Evolutionary conservation across 2,888 invertebrate genomes (phyloP).

Genomic region (Drosophila mettleri): DNA sequence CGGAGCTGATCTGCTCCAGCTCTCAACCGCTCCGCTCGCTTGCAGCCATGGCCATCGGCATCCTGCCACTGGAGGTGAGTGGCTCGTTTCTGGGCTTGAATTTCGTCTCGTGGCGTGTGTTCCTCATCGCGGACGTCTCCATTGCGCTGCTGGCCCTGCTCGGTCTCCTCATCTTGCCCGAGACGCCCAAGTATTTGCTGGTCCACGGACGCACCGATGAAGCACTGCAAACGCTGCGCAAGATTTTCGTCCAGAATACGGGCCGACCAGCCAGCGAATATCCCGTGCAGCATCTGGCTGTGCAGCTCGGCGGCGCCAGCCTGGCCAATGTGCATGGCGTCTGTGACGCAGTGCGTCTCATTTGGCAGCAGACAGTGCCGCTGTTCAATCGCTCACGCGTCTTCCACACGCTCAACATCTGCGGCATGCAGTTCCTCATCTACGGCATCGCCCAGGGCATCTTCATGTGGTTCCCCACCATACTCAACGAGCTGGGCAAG

Average conservation of each 20-base stretch:
- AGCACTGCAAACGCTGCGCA: conserved; percentile 87
- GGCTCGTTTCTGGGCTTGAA: conserved; percentile 86
- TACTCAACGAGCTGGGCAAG: conserved; percentile 78
- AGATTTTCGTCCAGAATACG: conserved; percentile 87
- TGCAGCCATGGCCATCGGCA: conserved; percentile 89
- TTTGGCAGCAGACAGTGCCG: conserved; percentile 83
- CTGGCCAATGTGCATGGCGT: conserved; percentile 73
- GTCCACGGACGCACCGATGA: conserved; percentile 87
- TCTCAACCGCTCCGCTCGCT: background rate
- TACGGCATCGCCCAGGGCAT: conserved; percentile 82
- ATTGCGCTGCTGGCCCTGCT: conserved; percentile 88
- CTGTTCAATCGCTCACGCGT: conserved; percentile 75
- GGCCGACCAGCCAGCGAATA: conserved; percentile 84
- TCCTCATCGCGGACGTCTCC: conserved; percentile 88
- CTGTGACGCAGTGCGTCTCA: conserved; percentile 74
- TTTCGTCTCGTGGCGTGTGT: conserved; percentile 91
- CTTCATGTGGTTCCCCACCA: conserved; percentile 84
- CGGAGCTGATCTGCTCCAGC: background rate
- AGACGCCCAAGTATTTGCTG: conserved; percentile 92
- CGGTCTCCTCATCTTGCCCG: conserved; percentile 88
- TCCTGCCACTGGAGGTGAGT: conserved; percentile 87
- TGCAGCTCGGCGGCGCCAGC: conserved; percentile 73
- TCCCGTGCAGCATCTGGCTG: conserved; percentile 85
- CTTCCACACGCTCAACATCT: conserved; percentile 81
- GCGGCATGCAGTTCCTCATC: conserved; percentile 73